A percentile compares a stretch with the other conserved stretches of the same genome.
phyloP scores from a whole-genome alignment of 2,888 invertebrate species.

The Drosophila picticornis region DNA sequence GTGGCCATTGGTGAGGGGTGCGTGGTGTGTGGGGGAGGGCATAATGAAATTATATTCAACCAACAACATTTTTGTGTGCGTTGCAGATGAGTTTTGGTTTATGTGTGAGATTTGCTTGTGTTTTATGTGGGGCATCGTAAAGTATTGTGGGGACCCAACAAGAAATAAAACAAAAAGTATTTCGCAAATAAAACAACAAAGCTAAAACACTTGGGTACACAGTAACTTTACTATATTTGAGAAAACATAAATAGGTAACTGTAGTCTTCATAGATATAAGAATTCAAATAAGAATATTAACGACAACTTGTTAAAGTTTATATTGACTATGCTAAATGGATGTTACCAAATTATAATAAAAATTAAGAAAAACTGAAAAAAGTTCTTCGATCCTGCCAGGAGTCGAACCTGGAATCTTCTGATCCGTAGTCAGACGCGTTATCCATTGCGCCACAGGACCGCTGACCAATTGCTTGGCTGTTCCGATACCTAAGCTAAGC shows the following conservation, averaged over 20 bases:
- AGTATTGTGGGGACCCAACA: constrained; percentile 26
- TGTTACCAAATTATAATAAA: neutral
- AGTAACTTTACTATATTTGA: neutral
- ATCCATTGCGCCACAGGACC: constrained; percentile 85
- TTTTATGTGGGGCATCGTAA: constrained; percentile 54
- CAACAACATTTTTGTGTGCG: constrained; percentile 33
- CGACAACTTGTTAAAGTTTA: neutral
- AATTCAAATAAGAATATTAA: neutral
- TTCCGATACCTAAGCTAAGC: constrained; percentile 2
- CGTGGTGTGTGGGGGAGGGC: neutral
- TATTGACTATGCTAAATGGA: neutral
- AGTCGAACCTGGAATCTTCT: constrained; percentile 85
- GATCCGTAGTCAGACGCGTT: constrained; percentile 85
- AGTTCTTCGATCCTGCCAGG: constrained; percentile 81
- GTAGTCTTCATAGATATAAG: neutral
- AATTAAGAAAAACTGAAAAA: constrained; percentile 14
- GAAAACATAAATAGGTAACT: neutral
- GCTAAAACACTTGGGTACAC: neutral
- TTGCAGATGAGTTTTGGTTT: constrained; percentile 52
- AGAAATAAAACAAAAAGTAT: constrained; percentile 42
- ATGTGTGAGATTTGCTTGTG: constrained; percentile 54
- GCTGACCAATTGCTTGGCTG: accelerated
- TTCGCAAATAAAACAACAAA: constrained; percentile 28
- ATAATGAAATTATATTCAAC: constrained; percentile 56
- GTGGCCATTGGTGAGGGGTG: constrained; percentile 4